Base-by-base conservation (phyloP, 2,888 invertebrate genomes). In the Tetrapedia diversipes region DNA sequence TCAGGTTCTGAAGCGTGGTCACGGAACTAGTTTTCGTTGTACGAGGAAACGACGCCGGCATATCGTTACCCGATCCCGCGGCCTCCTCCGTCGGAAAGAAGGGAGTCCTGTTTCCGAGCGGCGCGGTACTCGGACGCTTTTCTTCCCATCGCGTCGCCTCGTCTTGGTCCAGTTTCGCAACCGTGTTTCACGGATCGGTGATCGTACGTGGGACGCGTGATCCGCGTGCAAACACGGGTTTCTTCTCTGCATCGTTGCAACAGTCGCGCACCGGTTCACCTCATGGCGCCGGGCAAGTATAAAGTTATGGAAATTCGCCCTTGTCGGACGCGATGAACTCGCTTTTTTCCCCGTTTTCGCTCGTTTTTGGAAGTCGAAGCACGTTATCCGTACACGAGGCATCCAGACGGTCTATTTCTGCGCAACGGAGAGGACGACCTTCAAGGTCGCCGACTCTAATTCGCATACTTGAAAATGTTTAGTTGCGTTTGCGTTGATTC, bases 391-490 rank as follows among this genome's bases (percentile, higher is more conserved):
- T 61, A 57, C 63, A 32, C 47, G 57, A 34, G 54, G 16, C 61
- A 69, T 66, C 57, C 54, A 32, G 64, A 57, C 57, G 67, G 60
- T 61, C 68, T 80, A 79, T 79, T 80, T 80, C 71, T 77, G 63
- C 43, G 56, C 37, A 29, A 10, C 16, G 39, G 43, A 14, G 39
- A 37, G 39, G 14, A 32, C 24, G 22, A 24, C 39, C 34, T n/a
- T 41, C 76, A 84, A 84, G 83, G 83, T 61, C 71, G 61, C n/a
- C 29, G 45, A 43, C 47, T 49, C 67, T 64, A 73, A 70, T 77
- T 73, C 64, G 51, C 63, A 69, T 67, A 67, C 56, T 67, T 37
- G 37, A 61, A 76, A 76, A 67, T 56, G 60, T 66, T 39, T 56
- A 32, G 54, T 8, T 24, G 11, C 22, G 24, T 61, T 47, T 57